These are phyloP conservation scores for Pygocentrus nattereri DNA, from an alignment of 2,797 vertebrate species.

Conservation along the genomic window DNA sequence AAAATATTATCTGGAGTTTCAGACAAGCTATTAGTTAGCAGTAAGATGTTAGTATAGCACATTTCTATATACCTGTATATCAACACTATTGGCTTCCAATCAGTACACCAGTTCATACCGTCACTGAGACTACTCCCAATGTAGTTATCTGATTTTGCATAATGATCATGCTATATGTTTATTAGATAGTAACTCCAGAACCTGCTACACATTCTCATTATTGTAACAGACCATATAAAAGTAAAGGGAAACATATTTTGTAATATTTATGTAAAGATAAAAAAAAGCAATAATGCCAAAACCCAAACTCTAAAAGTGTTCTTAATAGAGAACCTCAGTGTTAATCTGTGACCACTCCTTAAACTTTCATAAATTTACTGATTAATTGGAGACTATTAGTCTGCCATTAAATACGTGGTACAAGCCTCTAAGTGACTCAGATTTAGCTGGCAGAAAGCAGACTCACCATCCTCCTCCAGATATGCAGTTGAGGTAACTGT, in stretches of 20 bases:
- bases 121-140: too few relatives aligned
- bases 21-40: neutral
- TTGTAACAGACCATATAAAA: neutral
- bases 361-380: neutral
- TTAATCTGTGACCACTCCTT: neutral
- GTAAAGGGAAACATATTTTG: neutral
- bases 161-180: neutral
- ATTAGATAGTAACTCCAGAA: neutral
- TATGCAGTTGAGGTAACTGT: constrained; percentile 60
- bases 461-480: constrained; percentile 58
- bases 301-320: neutral
- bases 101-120: neutral
- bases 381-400: neutral
- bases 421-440: neutral
- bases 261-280: neutral
- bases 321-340: neutral
- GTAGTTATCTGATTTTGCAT: neutral
- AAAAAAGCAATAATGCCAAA: neutral
- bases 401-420: neutral
- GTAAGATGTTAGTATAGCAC: neutral
- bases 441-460: neutral
- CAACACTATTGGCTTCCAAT: neutral
- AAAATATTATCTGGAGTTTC: neutral
- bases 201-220: neutral
- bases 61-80: neutral